Percentiles rank a stretch among this genome's conserved stretches.
These are phyloP conservation scores for Myotis findleyi DNA, from an alignment of 2,797 vertebrate species.

Conservation along the genomic window DNA sequence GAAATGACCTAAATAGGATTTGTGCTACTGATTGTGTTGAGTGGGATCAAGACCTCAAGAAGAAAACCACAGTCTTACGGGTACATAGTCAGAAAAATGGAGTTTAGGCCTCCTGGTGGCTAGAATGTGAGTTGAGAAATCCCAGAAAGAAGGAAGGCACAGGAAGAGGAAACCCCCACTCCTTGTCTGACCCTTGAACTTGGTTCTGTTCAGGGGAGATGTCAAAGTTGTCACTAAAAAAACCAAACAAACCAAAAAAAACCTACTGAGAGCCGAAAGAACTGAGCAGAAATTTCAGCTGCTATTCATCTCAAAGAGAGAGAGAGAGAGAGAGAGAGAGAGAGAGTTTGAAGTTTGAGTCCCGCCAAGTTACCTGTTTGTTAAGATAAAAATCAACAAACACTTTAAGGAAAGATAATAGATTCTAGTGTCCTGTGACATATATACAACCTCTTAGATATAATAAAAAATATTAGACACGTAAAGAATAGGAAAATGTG, in stretches of 20 bases:
- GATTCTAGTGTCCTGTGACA: background rate
- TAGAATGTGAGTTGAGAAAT: background rate
- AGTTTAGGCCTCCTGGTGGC: background rate
- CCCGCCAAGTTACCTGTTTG: background rate
- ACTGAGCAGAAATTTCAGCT: background rate
- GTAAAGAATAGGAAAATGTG: background rate
- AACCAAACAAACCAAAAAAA: too few species aligned
- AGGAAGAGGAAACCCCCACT: background rate
- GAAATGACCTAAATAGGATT: background rate
- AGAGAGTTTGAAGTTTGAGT: background rate
- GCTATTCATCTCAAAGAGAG: background rate
- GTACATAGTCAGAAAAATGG: background rate
- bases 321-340: background rate
- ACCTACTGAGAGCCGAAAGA: background rate
- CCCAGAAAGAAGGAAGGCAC: background rate
- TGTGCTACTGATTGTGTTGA: background rate
- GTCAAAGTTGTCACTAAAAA: background rate
- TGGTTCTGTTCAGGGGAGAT: background rate
- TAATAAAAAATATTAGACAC: background rate
- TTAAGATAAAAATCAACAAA: background rate
- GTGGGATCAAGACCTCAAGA: background rate
- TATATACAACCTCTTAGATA: background rate
- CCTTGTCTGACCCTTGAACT: background rate
- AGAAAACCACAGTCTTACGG: background rate
- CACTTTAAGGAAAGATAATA: background rate